phyloP scores from a whole-genome alignment of 2,113 vertebrate genomes.

The Rhipidura dahli region DNA sequence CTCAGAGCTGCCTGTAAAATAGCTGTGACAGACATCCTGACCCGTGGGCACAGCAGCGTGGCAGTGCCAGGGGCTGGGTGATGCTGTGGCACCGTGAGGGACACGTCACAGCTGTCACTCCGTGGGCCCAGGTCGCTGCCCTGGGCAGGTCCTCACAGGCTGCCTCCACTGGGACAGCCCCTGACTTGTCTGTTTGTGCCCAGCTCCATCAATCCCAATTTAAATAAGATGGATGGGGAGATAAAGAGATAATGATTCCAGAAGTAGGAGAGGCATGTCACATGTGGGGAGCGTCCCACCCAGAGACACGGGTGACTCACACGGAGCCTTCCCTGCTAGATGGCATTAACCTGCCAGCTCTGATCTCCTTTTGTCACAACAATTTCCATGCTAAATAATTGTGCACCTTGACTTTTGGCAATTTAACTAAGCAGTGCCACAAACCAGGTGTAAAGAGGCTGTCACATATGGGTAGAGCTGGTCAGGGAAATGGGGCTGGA shows the following conservation, averaged over 20 bases:
- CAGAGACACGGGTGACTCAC: background rate
- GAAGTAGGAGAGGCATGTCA: background rate
- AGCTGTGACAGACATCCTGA: background rate
- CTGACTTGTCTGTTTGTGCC: conserved; percentile 53
- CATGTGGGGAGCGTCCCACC: background rate
- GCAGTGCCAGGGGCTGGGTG: background rate
- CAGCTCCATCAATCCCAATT: conserved; percentile 18
- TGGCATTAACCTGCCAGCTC: background rate
- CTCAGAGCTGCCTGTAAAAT: background rate
- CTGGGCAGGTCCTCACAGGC: background rate
- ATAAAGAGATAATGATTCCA: conserved; percentile 39
- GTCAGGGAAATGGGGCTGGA: background rate
- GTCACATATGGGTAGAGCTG: background rate
- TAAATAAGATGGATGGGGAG: conserved; percentile 39
- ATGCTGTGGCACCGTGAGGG: background rate
- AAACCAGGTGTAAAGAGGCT: background rate
- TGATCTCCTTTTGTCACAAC: background rate
- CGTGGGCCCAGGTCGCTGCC: fast-evolving
- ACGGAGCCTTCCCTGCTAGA: background rate
- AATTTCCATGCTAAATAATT: background rate
- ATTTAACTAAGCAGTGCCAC: background rate
- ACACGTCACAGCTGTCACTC: background rate
- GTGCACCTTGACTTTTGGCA: background rate
- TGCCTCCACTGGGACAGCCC: background rate
- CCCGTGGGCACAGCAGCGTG: fast-evolving